Evolutionary conservation across 2,888 invertebrate genomes (phyloP), one percentile per base, ranked within the genome.

Genomic region (Eucera pruinosa): DNA sequence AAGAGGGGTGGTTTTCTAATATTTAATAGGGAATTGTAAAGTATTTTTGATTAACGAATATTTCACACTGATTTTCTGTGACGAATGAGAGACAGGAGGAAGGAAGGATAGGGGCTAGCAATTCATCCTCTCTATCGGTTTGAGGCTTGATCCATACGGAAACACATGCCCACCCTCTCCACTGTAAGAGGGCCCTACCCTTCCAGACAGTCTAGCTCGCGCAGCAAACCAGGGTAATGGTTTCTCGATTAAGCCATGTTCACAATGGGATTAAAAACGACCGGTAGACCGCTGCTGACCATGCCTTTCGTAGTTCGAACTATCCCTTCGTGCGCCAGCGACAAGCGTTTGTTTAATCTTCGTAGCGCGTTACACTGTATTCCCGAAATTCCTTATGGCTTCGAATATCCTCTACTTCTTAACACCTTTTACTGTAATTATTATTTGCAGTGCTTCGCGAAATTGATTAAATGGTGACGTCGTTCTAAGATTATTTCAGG

Each of bases 201-300:
- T 82, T 86, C 82, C 83, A 84, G 85, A 86, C 85, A 86, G 87
- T 89, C 86, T 82, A 86, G 89, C 85, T 86, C 87, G 86, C 83
- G 83, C 88, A 87, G 89, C 90, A 88, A 86, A 86, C 86, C 86
- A 78, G 84, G 85, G 85, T 90, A 90, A 90, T 90, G 90, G 90
- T 83, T 90, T 90, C 90, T 88, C 90, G 90, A 91, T 91, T 91
- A 91, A 91, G 89, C 87, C 89, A 81, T 87, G 89, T 86, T 91
- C 91, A 91, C 91, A 91, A 90, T 91, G 89, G 90, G 89, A 90
- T 90, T 90, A 90, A 90, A 91, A 91, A 90, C 89, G 89, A 87
- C 86, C 87, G 89, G 89, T 89, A 86, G 90, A 90, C 90, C 91
- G 77, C 90, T 90, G 91, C 91, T 91, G 91, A 91, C 91, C 90